phyloP scores from a whole-genome alignment of 2,888 invertebrate genomes.

The Chesias legatella region DNA sequence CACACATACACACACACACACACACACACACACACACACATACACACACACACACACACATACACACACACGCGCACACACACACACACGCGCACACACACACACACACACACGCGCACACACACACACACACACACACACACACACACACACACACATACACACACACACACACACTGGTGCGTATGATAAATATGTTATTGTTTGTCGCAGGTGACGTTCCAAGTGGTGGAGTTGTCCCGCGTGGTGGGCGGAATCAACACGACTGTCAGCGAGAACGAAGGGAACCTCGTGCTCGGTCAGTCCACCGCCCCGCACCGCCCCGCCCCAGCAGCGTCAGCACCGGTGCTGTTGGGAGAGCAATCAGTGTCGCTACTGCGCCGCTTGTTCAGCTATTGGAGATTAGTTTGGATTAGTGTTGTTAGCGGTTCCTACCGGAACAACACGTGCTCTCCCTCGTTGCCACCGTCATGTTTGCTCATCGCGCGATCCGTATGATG shows the following conservation, averaged over 20 bases:
- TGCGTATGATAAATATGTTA: no score
- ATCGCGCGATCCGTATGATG: no score
- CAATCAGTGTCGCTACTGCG: no score
- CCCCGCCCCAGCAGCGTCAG: background rate
- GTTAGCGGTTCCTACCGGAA: no score
- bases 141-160: background rate
- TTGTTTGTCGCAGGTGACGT: conserved; percentile 84
- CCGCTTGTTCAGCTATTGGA: no score
- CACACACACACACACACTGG: no score
- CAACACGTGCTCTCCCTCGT: no score
- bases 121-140: background rate
- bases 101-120: background rate
- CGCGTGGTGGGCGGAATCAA: conserved; percentile 91
- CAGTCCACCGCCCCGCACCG: conserved; percentile 17
- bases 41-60: background rate
- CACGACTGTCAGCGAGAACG: conserved; percentile 94
- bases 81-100: background rate
- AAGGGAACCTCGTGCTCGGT: conserved; percentile 89
- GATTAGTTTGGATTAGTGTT: no score
- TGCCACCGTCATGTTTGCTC: no score
- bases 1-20: background rate
- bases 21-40: background rate
- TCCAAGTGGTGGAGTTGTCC: conserved; percentile 90
- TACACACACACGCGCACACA: background rate
- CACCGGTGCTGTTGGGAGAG: no score